Base-by-base conservation (phyloP, 1,140 invertebrate genomes). In the Dreissena polymorpha region DNA sequence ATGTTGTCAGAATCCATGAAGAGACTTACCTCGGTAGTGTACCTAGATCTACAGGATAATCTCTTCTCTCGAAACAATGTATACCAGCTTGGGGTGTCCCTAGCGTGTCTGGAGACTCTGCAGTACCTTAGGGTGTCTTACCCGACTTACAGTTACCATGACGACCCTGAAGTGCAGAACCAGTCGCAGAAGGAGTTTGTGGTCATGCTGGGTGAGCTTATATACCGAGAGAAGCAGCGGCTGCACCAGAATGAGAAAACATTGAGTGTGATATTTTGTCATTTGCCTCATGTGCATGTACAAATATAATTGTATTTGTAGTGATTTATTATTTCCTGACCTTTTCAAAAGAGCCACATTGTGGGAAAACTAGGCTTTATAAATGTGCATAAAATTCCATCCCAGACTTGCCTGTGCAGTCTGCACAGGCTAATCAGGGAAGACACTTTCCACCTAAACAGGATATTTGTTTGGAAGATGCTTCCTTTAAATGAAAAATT, bases 11-110 rank as follows among this genome's bases (percentile, higher is more conserved):
- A 51, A 13, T 50, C 68, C n/a, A 65, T 89, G 10, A 50, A 85
- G 21, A 12, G 29, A 13, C 67, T 89, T 5, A 39, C 53, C 0
- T 71, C 70, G 27, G 55, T 89, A 0, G 25, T 85, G 69, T 87
- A 82, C 72, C 57, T 89, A n/a, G 88, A 87, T 60, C 16, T 88
- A 16, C 71, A 80, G 10, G 82, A 83, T 7, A 89, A 86, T 67
- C 25, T 68, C 29, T 39, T 82, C 16, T 53, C n/a, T 27, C 68
- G 51, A 12, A 69, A 78, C 13, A 82, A 65, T n/a, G 16, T 65
- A 10, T 23, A 29, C 39, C 57, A 76, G 7, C 21, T 83, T 1
- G 72, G 71, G 2, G 29, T 55, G 25, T 21, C 70, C 51, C 29
- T 74, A 21, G 55, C 69, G 13, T 53, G 29, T 13, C 67, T 86